Percentiles rank a stretch among this genome's conserved stretches.
Evolutionary conservation across 2,888 invertebrate genomes (phyloP).

Genomic region (Uloborus plumipes): DNA sequence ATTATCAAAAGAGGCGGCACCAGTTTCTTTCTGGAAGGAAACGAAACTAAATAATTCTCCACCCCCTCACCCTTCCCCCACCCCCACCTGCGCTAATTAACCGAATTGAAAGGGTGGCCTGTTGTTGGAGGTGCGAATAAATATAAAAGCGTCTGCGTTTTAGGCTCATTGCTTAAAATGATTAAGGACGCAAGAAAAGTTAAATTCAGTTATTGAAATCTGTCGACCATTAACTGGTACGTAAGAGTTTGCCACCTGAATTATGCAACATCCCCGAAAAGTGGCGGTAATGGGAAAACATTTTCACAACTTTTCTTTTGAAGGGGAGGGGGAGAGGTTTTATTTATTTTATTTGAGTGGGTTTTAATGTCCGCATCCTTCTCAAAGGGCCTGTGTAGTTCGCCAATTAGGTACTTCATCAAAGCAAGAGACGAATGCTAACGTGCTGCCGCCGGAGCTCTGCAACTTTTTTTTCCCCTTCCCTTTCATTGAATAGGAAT

Average conservation of each 20-base stretch:
- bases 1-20: conserved; percentile 36
- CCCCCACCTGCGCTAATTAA: conserved; percentile 38
- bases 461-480: conserved; percentile 31
- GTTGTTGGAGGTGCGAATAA: conserved; percentile 31
- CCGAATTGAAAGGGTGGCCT: conserved; percentile 42
- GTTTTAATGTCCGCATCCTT: conserved; percentile 47
- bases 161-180: conserved; percentile 61
- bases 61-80: conserved; percentile 3
- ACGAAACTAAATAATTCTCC: conserved; percentile 12
- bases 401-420: conserved; percentile 60
- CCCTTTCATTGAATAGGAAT: not conserved
- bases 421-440: conserved; percentile 26
- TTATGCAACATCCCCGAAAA: conserved; percentile 50
- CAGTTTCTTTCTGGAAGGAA: conserved; percentile 16
- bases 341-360: conserved; percentile 57
- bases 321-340: not conserved
- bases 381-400: conserved; percentile 45
- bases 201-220: conserved; percentile 64
- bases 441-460: conserved; percentile 21
- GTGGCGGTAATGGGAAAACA: conserved; percentile 38
- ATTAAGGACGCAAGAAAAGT: conserved; percentile 62
- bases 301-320: conserved; percentile 55
- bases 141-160: conserved; percentile 59
- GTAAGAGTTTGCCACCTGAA: conserved; percentile 34
- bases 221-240: conserved; percentile 52